Evolutionary conservation across 2,113 vertebrate genomes (phyloP).

Genomic region (Bubo blakistoni): DNA sequence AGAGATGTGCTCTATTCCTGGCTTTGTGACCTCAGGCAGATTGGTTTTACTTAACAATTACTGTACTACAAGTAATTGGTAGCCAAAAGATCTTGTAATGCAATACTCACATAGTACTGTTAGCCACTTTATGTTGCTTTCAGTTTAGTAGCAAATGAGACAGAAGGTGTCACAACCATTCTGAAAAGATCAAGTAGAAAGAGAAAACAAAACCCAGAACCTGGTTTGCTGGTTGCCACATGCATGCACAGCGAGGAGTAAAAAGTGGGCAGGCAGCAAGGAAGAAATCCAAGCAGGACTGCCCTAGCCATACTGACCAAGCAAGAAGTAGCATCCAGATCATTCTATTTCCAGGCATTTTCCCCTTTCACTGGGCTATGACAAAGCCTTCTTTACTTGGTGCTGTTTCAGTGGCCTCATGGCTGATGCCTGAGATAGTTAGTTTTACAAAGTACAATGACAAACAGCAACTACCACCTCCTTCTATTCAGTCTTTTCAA

Average conservation of each 20-base stretch:
- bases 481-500: neutral
- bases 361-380: neutral
- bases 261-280: neutral
- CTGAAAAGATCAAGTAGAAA: neutral
- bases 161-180: neutral
- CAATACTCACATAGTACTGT: neutral
- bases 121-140: neutral
- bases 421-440: neutral
- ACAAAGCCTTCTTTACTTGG: neutral
- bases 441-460: neutral
- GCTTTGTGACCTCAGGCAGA: slow-evolving; percentile 7
- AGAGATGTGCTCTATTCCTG: neutral
- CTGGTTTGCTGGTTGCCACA: neutral
- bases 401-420: neutral
- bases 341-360: neutral
- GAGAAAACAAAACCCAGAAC: neutral
- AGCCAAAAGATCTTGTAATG: neutral
- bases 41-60: neutral
- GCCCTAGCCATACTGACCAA: neutral
- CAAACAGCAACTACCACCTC: neutral
- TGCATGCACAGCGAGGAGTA: fast-evolving
- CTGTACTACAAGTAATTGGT: neutral
- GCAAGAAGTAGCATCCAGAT: neutral
- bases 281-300: neutral
- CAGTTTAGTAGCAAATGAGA: neutral